A percentile compares a stretch with the other conserved stretches of the same genome.
Conservation (phyloP, 2,797 vertebrate genomes). For the Iguana delicatissima region DNA sequence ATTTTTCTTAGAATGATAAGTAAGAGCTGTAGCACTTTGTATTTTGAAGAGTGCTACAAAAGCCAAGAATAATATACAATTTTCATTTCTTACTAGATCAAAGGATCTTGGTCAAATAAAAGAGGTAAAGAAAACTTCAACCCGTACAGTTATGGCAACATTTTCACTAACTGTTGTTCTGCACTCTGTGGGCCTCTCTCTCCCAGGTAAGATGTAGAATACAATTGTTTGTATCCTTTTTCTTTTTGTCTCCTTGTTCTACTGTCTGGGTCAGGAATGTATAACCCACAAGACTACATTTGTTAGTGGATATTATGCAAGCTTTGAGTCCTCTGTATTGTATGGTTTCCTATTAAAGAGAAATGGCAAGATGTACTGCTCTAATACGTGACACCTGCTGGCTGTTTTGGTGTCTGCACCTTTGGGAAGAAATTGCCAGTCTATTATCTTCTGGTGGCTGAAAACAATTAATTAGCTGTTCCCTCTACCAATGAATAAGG, state of each 20-base stretch:
- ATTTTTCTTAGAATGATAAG: not conserved
- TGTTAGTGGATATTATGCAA: not conserved
- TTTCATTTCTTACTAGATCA: constrained; percentile 88
- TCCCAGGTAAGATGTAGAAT: constrained; percentile 87
- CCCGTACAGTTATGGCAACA: constrained; percentile 96
- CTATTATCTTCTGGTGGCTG: not conserved
- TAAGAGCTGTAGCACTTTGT: not conserved
- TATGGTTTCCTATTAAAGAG: not conserved
- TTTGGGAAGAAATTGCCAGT: not conserved
- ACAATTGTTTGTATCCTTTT: not conserved
- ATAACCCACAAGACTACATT: not conserved
- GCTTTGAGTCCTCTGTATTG: not conserved
- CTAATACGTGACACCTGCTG: not conserved
- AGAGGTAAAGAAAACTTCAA: constrained; percentile 98
- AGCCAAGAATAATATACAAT: constrained; percentile 27
- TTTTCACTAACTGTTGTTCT: constrained; percentile 96
- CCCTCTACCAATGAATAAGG: too few species aligned
- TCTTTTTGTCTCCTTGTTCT: not conserved
- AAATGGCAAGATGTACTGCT: not conserved
- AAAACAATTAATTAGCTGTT: not conserved
- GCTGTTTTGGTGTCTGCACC: not conserved
- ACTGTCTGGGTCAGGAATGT: not conserved
- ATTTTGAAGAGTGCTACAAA: not conserved
- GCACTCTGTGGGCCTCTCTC: constrained; percentile 95
- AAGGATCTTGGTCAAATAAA: constrained; percentile 99